Conservation (phyloP, 2,888 invertebrate genomes). For the Marasmarcha lunaedactyla region DNA sequence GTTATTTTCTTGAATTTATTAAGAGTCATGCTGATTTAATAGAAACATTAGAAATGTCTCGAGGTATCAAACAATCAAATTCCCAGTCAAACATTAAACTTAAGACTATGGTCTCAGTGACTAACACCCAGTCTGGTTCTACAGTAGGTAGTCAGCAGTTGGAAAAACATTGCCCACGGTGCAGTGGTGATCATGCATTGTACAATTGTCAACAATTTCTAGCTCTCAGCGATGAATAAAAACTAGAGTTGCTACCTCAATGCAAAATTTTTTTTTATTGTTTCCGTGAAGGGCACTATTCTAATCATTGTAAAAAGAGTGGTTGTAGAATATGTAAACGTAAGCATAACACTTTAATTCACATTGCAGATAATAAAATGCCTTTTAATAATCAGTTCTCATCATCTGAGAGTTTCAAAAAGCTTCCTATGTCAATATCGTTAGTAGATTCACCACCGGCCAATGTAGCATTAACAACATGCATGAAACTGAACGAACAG, state of each 20-base stretch:
- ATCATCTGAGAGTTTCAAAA: too few species aligned
- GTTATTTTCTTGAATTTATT: not conserved
- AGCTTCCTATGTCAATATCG: too few species aligned
- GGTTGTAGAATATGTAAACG: too few species aligned
- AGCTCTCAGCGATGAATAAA: not conserved
- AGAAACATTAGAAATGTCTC: slow-evolving; percentile 4
- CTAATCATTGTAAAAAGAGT: slow-evolving; percentile 4
- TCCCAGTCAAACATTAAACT: not conserved
- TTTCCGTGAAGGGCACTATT: slow-evolving; percentile 5
- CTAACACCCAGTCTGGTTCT: not conserved
- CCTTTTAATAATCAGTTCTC: too few species aligned
- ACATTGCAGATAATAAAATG: too few species aligned
- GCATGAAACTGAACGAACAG: not conserved
- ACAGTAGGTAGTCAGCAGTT: not conserved
- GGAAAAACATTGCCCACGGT: not conserved
- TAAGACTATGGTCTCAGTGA: slow-evolving; percentile 2
- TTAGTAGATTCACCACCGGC: too few species aligned
- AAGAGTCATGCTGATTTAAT: slow-evolving; percentile 1
- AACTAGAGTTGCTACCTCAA: slow-evolving; percentile 3
- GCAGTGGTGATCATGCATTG: slow-evolving; percentile 1
- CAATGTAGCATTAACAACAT: too few species aligned
- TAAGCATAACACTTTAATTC: too few species aligned
- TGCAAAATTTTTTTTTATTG: slow-evolving; percentile 7
- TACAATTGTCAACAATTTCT: slow-evolving; percentile 3
- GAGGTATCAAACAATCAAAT: not conserved